A percentile compares a stretch with the other conserved stretches of the same genome.
These are phyloP conservation scores for Gymnothorax javanicus DNA, from an alignment of 2,797 vertebrate genomes.

Conservation along the genomic window DNA sequence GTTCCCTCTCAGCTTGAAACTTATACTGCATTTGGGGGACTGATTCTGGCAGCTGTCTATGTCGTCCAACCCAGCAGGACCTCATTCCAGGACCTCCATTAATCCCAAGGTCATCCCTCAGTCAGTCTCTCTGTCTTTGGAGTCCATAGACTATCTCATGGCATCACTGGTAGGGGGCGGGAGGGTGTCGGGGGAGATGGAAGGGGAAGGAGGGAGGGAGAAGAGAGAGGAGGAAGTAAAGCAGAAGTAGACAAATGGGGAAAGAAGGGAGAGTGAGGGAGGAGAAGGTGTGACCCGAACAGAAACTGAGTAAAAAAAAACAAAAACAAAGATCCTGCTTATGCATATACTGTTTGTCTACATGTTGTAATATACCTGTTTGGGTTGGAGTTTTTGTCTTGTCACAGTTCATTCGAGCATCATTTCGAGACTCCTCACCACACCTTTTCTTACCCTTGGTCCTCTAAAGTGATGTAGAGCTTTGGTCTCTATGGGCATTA, in stretches of 20 bases:
- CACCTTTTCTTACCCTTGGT: conserved; percentile 38
- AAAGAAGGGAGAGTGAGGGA: not conserved
- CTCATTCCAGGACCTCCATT: conserved; percentile 71
- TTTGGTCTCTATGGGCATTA: conserved; percentile 52
- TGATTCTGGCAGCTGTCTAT: conserved; percentile 70
- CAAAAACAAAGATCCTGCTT: conserved; percentile 32
- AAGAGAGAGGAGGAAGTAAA: not conserved
- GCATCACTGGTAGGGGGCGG: conserved; percentile 39
- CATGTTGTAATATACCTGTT: not conserved
- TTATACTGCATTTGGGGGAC: conserved; percentile 61
- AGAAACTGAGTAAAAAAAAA: conserved; percentile 29
- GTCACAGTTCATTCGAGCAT: conserved; percentile 37
- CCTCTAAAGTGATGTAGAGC: conserved; percentile 45
- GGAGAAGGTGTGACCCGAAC: not conserved
- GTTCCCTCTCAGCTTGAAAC: conserved; percentile 58
- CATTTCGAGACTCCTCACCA: conserved; percentile 2
- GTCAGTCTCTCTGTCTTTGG: conserved; percentile 48
- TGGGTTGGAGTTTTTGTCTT: not conserved
- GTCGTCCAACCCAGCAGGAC: conserved; percentile 71
- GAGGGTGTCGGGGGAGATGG: not conserved
- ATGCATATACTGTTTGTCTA: not conserved
- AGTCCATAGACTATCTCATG: conserved; percentile 43
- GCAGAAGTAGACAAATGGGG: conserved; percentile 16
- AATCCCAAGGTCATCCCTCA: conserved; percentile 74
- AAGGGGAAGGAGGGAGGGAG: not conserved